Evolutionary conservation across 2,888 invertebrate species (phyloP).

Genomic region (Hyalella azteca): DNA sequence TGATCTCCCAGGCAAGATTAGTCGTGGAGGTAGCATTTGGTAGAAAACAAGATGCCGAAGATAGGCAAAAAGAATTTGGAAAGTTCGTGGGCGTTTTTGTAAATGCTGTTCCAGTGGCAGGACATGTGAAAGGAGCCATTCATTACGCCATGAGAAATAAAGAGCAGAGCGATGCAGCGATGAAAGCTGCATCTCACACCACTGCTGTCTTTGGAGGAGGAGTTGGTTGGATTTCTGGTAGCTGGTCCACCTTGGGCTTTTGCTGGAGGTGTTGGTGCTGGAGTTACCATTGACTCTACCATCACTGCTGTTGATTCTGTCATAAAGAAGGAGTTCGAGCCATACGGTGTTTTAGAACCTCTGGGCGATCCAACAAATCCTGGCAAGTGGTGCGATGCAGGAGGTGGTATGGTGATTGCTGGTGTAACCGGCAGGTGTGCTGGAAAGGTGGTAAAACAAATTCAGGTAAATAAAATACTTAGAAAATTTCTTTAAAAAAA

Average conservation of each 20-base stretch:
- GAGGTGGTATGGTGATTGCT: conserved; percentile 22
- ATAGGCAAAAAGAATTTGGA: not conserved
- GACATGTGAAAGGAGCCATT: conserved; percentile 14
- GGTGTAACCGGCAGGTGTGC: not conserved
- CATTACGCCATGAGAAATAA: conserved; percentile 7
- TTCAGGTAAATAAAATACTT: not conserved
- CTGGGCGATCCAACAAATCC: conserved; percentile 22
- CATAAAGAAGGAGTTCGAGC: not conserved
- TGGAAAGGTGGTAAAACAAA: conserved; percentile 4
- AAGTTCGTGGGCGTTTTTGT: not conserved
- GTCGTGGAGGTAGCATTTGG: not conserved
- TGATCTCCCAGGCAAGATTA: not conserved
- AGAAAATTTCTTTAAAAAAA: too few species aligned
- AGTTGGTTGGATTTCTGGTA: not conserved
- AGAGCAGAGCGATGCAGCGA: not conserved
- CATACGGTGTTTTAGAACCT: conserved; percentile 15
- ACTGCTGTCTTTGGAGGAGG: conserved; percentile 26
- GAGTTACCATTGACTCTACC: not conserved
- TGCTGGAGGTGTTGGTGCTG: conserved; percentile 5
- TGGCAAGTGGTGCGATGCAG: conserved; percentile 40
- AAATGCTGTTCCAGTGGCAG: conserved; percentile 11
- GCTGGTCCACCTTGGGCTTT: not conserved
- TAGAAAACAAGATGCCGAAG: not conserved
- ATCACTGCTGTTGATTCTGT: conserved; percentile 15
- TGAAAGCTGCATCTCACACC: not conserved